These are phyloP conservation scores for Rhopilema esculentum DNA, from an alignment of 30 jellyfish, hydroid and myxozoan genomes.

Conservation along the genomic window DNA sequence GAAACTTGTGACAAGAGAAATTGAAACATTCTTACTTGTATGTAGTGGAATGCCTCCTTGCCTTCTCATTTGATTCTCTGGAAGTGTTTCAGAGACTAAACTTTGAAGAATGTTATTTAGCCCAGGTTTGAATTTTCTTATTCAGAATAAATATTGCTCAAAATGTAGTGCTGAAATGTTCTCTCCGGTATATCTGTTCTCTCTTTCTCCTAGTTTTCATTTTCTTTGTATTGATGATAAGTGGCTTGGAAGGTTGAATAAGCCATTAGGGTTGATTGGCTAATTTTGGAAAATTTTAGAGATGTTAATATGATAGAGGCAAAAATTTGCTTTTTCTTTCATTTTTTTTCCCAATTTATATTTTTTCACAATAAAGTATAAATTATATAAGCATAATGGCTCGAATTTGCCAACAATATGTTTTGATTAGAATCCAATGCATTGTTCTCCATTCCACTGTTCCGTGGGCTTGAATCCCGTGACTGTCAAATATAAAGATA, in stretches of 20 bases:
- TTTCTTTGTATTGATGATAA: background rate
- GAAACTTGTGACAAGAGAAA: too few relatives aligned
- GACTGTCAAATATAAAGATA: too few relatives aligned
- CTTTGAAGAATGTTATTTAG: too few relatives aligned
- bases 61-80: too few relatives aligned
- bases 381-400: background rate
- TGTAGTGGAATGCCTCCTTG: too few relatives aligned
- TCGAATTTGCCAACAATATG: background rate
- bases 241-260: background rate
- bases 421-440: too few relatives aligned
- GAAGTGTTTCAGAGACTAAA: too few relatives aligned
- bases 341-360: too few relatives aligned
- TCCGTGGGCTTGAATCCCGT: too few relatives aligned
- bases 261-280: background rate
- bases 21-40: too few relatives aligned
- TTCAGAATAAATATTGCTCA: background rate
- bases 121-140: background rate
- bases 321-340: background rate
- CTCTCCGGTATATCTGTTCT: background rate
- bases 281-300: background rate
- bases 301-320: too few relatives aligned
- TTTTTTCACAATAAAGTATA: background rate
- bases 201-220: background rate
- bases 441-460: too few relatives aligned
- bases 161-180: background rate